Percentiles rank a stretch among this genome's conserved stretches.
phyloP scores from a whole-genome alignment of 2,113 vertebrate species.

The Hemibagrus wyckioides region DNA sequence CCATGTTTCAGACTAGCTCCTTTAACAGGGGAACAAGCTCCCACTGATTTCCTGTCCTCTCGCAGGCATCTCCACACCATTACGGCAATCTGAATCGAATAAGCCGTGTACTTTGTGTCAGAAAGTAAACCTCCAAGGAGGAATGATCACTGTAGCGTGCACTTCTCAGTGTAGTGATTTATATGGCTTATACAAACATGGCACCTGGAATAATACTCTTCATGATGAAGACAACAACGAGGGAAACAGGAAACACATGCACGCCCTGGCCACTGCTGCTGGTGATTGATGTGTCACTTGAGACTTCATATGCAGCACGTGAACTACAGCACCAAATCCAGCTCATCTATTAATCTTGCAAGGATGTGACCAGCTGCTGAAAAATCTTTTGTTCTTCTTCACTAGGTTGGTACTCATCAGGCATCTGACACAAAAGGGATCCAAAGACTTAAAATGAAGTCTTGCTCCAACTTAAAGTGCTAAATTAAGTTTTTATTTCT shows the following conservation, averaged over 20 bases:
- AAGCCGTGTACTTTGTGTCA: constrained; percentile 44
- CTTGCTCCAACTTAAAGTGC: neutral
- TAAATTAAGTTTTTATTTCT: neutral
- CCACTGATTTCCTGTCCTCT: constrained; percentile 47
- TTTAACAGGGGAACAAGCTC: constrained; percentile 54
- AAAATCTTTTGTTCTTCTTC: neutral
- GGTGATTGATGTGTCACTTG: constrained; percentile 34
- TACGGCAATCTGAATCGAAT: constrained; percentile 41
- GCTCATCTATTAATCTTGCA: constrained; percentile 13
- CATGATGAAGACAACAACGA: constrained; percentile 51
- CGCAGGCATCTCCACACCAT: constrained; percentile 41
- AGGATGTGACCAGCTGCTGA: neutral
- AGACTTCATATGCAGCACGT: constrained; percentile 17
- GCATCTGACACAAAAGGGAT: neutral
- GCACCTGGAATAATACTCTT: constrained; percentile 52
- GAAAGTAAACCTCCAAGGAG: constrained; percentile 46
- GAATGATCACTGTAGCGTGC: constrained; percentile 39
- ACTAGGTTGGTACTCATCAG: neutral
- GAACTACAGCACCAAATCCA: constrained; percentile 7
- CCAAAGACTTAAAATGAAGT: neutral
- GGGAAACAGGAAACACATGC: constrained; percentile 23
- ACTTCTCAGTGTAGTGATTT: constrained; percentile 44
- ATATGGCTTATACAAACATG: constrained; percentile 47
- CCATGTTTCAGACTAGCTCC: constrained; percentile 43
- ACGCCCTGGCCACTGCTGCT: constrained; percentile 19